phyloP scores from a whole-genome alignment of 2,797 vertebrate species.

The Mallotus villosus region DNA sequence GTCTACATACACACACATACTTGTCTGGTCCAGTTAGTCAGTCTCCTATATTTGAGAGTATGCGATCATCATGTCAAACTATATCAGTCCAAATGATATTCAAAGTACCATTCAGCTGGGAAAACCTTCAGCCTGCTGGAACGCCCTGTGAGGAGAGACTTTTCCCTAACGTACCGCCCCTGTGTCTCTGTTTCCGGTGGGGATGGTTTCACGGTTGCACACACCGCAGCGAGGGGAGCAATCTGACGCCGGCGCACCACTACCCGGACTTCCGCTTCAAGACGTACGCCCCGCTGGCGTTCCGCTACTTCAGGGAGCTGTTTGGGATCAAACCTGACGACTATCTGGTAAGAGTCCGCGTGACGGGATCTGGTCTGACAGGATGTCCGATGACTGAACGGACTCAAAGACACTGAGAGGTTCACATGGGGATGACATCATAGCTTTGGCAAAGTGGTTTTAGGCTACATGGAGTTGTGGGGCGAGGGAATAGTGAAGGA shows the following conservation, averaged over 20 bases:
- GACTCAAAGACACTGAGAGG: background rate
- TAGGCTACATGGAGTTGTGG: background rate
- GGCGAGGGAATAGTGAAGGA: background rate
- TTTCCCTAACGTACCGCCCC: conserved; percentile 20
- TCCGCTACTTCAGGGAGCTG: conserved; percentile 98
- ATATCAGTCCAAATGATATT: conserved; percentile 5
- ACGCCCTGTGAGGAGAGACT: background rate
- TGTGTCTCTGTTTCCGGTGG: conserved; percentile 37
- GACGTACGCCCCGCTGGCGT: conserved; percentile 95
- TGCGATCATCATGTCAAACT: background rate
- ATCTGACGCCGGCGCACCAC: conserved; percentile 96
- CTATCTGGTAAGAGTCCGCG: conserved; percentile 87
- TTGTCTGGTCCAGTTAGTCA: conserved; percentile 16
- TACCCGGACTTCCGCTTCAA: conserved; percentile 98
- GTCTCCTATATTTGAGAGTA: background rate
- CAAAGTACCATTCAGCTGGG: conserved; percentile 1
- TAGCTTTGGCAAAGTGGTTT: too few species aligned
- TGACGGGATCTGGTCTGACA: background rate
- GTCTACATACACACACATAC: conserved; percentile 15
- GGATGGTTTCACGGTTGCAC: conserved; percentile 17
- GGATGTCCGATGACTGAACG: background rate
- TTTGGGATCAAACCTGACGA: conserved; percentile 98
- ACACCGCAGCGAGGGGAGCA: conserved; percentile 90
- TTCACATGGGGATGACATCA: background rate
- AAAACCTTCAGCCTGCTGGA: background rate